Base-by-base conservation (phyloP, 2,797 vertebrate genomes). In the Clamator glandarius region DNA sequence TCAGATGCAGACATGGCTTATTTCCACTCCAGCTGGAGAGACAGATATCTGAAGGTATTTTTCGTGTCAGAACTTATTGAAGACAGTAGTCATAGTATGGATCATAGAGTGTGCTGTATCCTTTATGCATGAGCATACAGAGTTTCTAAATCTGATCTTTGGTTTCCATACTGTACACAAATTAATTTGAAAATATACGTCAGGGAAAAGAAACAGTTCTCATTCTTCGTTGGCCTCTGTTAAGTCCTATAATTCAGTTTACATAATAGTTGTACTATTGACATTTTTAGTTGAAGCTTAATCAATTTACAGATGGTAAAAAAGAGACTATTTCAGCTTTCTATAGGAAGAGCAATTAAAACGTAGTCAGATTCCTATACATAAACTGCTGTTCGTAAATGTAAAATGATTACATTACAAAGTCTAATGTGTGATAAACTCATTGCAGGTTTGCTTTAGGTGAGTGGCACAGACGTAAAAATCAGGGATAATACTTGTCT, bases 341-440 rank as follows among this genome's bases (percentile, higher is more conserved):
- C 64, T 72, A 5, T 54, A 73, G 28, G 35, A 93, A 57, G 36
- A 94, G 39, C 41, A 76, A 50, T 89, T 78, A 80, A 36, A 75
- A 62, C 90, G 62, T 23, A 78, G 39, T 16, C 10, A 9, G 12
- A 74, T 66, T 77, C n/a, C 33, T 69, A 16, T 73, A 48, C 61
- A 69, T 54, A 91, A 88, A 95, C 13, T 75, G 29, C 58, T 64
- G 33, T 76, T 93, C n/a, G 52, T 91, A 57, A 90, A 77, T 72
- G 57, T 75, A 25, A 44, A 92, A 58, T 93, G 50, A 83, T 87
- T 93, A 82, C 78, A 91, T 93, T 95, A 80, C 68, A 54, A 77
- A 91, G 44, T 87, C 61, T 73, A 93, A 93, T 85, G 52, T 31
- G 24, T 68, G 31, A 36, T 81, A 96, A 81, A 89, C 41, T 35